Conservation (phyloP, 1,140 invertebrate species). For the Palaemon carinicauda region DNA sequence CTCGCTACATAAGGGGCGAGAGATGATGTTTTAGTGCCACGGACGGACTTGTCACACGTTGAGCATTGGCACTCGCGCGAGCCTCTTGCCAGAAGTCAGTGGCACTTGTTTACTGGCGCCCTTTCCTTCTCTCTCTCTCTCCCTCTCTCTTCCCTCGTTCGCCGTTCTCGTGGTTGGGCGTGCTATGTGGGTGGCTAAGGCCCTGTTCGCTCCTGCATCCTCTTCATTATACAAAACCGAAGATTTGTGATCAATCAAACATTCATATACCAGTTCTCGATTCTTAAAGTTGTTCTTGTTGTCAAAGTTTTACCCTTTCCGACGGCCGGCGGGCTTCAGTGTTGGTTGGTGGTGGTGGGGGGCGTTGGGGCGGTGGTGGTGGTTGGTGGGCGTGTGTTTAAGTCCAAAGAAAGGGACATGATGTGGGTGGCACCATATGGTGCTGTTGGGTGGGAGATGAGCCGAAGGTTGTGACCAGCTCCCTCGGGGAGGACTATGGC, state of each 20-base stretch:
- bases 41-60: too few species aligned
- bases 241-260: not conserved
- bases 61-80: too few species aligned
- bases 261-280: not conserved
- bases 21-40: too few species aligned
- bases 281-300: not conserved
- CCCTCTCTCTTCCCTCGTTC: not conserved
- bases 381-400: not conserved
- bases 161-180: too few species aligned
- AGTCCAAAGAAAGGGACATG: not conserved
- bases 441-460: constrained; percentile 8
- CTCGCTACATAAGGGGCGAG: too few species aligned
- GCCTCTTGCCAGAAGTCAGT: too few species aligned
- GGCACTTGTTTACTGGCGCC: not conserved
- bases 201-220: not conserved
- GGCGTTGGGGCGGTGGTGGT: too few species aligned
- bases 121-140: constrained; percentile 9
- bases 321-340: not conserved
- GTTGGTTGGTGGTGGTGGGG: too few species aligned
- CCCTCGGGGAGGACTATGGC: constrained; percentile 33
- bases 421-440: constrained; percentile 12
- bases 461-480: constrained; percentile 23
- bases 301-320: not conserved
- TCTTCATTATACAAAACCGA: not conserved
- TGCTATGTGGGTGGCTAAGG: too few species aligned